phyloP scores from a whole-genome alignment of 1,140 invertebrate genomes.

The Asbolus verrucosus region DNA sequence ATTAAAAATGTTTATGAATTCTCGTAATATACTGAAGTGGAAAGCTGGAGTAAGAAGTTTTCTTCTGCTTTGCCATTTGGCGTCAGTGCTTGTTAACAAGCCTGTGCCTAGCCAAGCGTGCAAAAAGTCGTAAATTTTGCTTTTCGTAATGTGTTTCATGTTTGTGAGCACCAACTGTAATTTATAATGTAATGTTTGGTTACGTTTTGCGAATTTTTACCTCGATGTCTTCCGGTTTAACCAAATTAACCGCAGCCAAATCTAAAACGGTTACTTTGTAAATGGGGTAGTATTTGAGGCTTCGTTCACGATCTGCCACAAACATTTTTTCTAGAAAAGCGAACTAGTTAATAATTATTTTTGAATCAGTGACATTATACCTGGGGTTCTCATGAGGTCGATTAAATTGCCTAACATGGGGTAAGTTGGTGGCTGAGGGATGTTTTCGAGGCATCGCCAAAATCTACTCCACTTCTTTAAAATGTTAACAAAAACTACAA shows the following conservation, averaged over 20 bases:
- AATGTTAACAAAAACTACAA: too few relatives aligned
- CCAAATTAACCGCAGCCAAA: not conserved
- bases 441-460: too few relatives aligned
- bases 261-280: not conserved
- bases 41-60: constrained; percentile 82
- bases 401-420: too few relatives aligned
- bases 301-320: too few relatives aligned
- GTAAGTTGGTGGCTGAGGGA: too few relatives aligned
- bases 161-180: constrained; percentile 4
- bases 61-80: constrained; percentile 75
- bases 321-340: too few relatives aligned
- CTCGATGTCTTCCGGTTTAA: constrained; percentile 8
- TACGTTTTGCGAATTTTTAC: constrained; percentile 10
- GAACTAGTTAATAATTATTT: too few relatives aligned
- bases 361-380: too few relatives aligned
- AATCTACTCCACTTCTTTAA: too few relatives aligned
- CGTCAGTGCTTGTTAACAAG: constrained; percentile 60
- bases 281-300: constrained; percentile 5
- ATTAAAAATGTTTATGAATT: constrained; percentile 77
- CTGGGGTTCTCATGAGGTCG: too few relatives aligned
- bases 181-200: not conserved
- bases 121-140: constrained; percentile 42
- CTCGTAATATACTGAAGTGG: constrained; percentile 80
- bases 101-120: constrained; percentile 48
- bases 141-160: not conserved